phyloP scores from a whole-genome alignment of 30 jellyfish, hydroid and myxozoan genomes.

The Turritopsis dohrnii region DNA sequence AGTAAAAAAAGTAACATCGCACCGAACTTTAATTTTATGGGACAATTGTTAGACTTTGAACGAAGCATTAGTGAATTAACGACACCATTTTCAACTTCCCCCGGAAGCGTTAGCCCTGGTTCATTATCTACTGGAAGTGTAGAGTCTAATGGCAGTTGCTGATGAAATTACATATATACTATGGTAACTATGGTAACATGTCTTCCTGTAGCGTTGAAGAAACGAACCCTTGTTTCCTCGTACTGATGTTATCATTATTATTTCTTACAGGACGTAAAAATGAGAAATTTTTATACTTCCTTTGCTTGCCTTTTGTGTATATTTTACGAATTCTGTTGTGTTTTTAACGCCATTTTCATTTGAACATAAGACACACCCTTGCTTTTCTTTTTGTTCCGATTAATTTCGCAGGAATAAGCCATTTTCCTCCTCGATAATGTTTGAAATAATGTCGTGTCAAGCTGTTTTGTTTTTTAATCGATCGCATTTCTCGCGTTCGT shows the following conservation, averaged over 20 bases:
- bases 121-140: constrained; percentile 42
- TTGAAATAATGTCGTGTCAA: neutral
- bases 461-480: neutral
- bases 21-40: constrained; percentile 95
- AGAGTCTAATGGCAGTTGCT: constrained; percentile 2
- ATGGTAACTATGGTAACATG: neutral
- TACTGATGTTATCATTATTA: neutral
- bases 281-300: neutral
- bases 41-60: constrained; percentile 92
- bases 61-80: constrained; percentile 43
- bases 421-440: too few relatives aligned
- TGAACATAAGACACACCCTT: neutral
- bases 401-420: neutral
- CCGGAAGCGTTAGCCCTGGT: constrained; percentile 46
- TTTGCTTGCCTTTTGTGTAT: neutral
- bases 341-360: neutral
- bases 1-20: constrained; percentile 86
- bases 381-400: neutral
- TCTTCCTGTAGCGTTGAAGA: too few relatives aligned
- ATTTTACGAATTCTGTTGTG: neutral
- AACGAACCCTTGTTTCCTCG: too few relatives aligned
- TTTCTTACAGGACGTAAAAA: neutral
- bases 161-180: neutral
- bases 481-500: neutral
- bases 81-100: constrained; percentile 41